Evolutionary conservation across 1,140 invertebrate species (phyloP).

Genomic region (Temnothorax nylanderi): DNA sequence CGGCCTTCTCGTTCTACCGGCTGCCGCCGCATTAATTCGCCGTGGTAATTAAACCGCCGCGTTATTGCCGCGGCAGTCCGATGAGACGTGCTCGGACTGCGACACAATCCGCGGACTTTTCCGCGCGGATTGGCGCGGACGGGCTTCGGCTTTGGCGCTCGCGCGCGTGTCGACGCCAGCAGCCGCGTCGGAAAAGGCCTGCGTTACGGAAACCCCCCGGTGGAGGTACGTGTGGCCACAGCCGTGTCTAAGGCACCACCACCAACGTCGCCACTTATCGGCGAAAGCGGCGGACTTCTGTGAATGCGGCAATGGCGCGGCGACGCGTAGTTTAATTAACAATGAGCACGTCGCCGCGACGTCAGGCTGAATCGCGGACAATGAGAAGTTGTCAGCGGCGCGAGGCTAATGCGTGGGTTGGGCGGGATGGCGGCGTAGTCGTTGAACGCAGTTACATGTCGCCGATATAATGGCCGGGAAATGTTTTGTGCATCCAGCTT

Average conservation of each 20-base stretch:
- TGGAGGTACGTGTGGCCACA: slow-evolving; percentile 17
- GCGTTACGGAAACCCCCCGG: slow-evolving; percentile 14
- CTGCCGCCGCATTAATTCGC: slow-evolving; percentile 71
- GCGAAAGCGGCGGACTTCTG: slow-evolving; percentile 74
- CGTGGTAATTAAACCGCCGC: slow-evolving; percentile 75
- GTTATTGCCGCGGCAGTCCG: slow-evolving; percentile 73
- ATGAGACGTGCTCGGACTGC: slow-evolving; percentile 67
- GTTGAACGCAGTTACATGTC: slow-evolving; percentile 66
- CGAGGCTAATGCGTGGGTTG: slow-evolving; percentile 60
- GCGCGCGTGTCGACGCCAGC: slow-evolving; percentile 18
- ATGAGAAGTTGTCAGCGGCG: slow-evolving; percentile 82
- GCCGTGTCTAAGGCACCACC: slow-evolving; percentile 43
- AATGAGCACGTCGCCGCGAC: slow-evolving; percentile 81
- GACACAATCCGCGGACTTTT: slow-evolving; percentile 55
- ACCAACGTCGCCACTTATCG: slow-evolving; percentile 70
- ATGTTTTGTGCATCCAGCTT: slow-evolving; percentile 66
- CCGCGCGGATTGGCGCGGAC: slow-evolving; percentile 23
- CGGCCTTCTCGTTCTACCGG: slow-evolving; percentile 29
- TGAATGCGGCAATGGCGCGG: slow-evolving; percentile 79
- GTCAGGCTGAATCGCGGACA: slow-evolving; percentile 81
- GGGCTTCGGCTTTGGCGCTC: neutral
- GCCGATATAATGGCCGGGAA: slow-evolving; percentile 70
- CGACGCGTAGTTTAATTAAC: slow-evolving; percentile 84
- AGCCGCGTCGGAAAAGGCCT: slow-evolving; percentile 32
- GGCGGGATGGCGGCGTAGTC: slow-evolving; percentile 60